These are phyloP conservation scores for Natator depressus DNA, from an alignment of 2,113 vertebrate species.

Conservation along the genomic window DNA sequence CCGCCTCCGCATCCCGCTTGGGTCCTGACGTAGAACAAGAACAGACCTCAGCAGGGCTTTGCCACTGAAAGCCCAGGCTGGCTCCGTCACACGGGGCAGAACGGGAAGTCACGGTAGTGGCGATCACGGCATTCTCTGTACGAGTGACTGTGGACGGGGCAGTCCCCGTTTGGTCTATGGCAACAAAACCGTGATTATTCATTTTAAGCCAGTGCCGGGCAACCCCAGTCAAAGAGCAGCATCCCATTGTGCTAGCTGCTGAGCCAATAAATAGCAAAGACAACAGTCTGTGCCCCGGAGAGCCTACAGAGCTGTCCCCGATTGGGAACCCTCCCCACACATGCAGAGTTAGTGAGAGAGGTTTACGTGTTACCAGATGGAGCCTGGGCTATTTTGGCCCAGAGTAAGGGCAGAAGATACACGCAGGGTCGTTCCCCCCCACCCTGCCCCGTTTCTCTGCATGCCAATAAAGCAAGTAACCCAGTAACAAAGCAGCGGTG, in stretches of 20 bases:
- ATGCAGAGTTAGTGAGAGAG: neutral
- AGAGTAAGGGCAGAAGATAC: neutral
- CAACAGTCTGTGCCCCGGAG: no score
- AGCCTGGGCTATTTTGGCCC: neutral
- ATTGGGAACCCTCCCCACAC: no score
- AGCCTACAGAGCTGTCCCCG: neutral
- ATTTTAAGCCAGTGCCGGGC: neutral
- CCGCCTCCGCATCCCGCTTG: constrained; percentile 73
- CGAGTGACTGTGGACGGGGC: no score
- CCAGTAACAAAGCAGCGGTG: neutral
- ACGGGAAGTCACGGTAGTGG: neutral
- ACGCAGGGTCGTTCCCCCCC: neutral
- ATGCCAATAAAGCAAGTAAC: neutral
- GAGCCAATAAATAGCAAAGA: neutral
- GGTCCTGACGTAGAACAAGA: constrained; percentile 72
- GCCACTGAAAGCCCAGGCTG: neutral
- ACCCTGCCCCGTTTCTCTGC: neutral
- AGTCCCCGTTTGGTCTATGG: constrained; percentile 14
- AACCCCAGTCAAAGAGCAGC: neutral
- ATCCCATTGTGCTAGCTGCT: neutral
- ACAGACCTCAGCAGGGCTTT: neutral
- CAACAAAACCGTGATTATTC: constrained; percentile 29
- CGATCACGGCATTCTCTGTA: no score
- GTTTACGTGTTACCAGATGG: no score
- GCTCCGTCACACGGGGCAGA: neutral